These are phyloP conservation scores for Agrochola litura DNA, from an alignment of 2,888 invertebrate species.

Conservation along the genomic window DNA sequence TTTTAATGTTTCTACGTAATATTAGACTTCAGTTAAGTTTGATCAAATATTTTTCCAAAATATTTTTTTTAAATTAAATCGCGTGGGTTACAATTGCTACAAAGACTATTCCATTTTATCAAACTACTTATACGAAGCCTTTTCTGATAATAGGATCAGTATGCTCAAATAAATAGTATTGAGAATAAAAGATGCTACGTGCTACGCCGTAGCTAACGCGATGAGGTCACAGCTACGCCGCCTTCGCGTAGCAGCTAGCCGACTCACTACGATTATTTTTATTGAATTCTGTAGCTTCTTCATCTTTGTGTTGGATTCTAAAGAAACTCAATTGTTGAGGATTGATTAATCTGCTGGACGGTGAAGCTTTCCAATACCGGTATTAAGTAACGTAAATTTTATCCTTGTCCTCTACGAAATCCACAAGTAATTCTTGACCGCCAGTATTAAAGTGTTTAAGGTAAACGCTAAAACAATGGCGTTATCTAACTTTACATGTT, in stretches of 20 bases:
- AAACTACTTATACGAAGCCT: background rate
- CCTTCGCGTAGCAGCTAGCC: slow-evolving; percentile 16
- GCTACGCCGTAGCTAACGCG: slow-evolving; percentile 44
- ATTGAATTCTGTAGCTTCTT: slow-evolving; percentile 17
- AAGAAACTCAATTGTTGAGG: background rate
- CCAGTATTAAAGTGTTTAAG: background rate
- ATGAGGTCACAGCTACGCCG: slow-evolving; percentile 35
- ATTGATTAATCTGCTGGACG: slow-evolving; percentile 7
- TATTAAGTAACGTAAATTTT: background rate
- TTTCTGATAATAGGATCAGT: background rate
- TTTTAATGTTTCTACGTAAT: background rate
- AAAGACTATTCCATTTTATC: background rate
- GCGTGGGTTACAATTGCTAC: background rate
- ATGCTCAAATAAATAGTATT: background rate
- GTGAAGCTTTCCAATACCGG: background rate
- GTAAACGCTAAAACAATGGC: background rate
- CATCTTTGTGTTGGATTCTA: background rate
- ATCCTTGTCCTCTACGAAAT: no score
- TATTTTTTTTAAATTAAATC: background rate
- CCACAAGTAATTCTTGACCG: background rate
- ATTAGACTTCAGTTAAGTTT: background rate
- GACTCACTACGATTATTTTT: slow-evolving; percentile 36
- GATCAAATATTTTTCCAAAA: background rate
- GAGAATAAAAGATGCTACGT: slow-evolving; percentile 29
- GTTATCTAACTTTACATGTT: slow-evolving; percentile 5